phyloP scores from a whole-genome alignment of 2,888 invertebrate genomes.

The Aporophyla lueneburgensis region DNA sequence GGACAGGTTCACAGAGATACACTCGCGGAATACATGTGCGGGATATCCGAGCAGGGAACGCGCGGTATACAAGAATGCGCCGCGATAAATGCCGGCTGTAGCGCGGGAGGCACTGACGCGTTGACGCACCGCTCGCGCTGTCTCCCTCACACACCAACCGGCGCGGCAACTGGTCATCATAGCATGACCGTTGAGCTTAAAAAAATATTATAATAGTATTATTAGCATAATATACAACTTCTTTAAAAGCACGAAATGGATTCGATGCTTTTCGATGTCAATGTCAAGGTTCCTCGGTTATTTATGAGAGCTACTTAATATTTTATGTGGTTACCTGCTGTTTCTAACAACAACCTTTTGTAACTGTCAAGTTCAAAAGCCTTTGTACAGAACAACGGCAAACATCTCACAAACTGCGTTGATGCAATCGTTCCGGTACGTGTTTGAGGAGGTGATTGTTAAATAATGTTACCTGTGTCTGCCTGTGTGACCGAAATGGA shows the following conservation, averaged over 20 bases:
- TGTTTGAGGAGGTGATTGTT: slow-evolving; percentile 34
- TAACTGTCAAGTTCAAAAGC: slow-evolving; percentile 49
- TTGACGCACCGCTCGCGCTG: slow-evolving; percentile 75
- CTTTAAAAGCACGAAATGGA: slow-evolving; percentile 45
- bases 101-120: slow-evolving; percentile 79
- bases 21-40: slow-evolving; percentile 83
- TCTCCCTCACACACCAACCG: slow-evolving; percentile 79
- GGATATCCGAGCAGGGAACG: slow-evolving; percentile 69
- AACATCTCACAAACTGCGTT: slow-evolving; percentile 33
- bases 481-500: slow-evolving; percentile 11
- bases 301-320: slow-evolving; percentile 30
- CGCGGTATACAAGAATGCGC: slow-evolving; percentile 77
- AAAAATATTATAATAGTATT: slow-evolving; percentile 72
- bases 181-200: slow-evolving; percentile 79
- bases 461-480: slow-evolving; percentile 49
- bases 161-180: slow-evolving; percentile 78
- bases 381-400: slow-evolving; percentile 35
- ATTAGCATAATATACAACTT: slow-evolving; percentile 55
- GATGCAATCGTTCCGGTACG: slow-evolving; percentile 48
- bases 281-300: slow-evolving; percentile 55
- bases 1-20: slow-evolving; percentile 76
- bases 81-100: slow-evolving; percentile 83
- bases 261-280: slow-evolving; percentile 32
- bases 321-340: slow-evolving; percentile 41
- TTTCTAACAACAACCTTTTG: slow-evolving; percentile 40